Percentiles rank a stretch among this genome's conserved stretches.
phyloP scores from a whole-genome alignment of 2,113 vertebrate genomes.

The Pseudorectes ferrugineus region DNA sequence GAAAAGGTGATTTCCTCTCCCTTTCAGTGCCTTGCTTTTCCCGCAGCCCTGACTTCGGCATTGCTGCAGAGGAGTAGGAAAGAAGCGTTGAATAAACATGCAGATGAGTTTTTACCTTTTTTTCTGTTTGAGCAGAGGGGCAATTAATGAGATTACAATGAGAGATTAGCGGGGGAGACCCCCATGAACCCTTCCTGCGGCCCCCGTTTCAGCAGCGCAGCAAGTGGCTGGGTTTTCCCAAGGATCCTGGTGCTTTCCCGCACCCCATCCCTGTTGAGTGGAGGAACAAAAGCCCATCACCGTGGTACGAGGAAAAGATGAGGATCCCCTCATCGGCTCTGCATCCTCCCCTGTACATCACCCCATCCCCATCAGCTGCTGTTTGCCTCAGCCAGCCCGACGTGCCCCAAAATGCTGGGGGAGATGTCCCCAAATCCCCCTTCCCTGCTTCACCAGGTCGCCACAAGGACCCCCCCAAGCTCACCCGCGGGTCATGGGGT shows the following conservation, averaged over 20 bases:
- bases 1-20: constrained; percentile 5
- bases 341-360: not conserved
- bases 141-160: constrained; percentile 42
- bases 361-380: not conserved
- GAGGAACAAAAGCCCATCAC: not conserved
- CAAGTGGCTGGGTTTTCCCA: not conserved
- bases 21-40: not conserved
- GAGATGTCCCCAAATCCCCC: not conserved
- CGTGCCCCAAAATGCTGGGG: rapidly evolving
- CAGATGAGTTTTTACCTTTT: constrained; percentile 7
- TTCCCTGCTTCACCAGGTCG: not conserved
- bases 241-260: not conserved
- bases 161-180: not conserved
- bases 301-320: rapidly evolving
- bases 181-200: not conserved
- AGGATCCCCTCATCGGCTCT: not conserved
- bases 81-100: not conserved
- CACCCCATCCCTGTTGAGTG: not conserved
- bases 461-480: not conserved
- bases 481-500: rapidly evolving
- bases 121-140: constrained; percentile 33
- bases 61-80: not conserved
- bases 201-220: rapidly evolving
- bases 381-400: rapidly evolving
- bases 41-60: not conserved